Percentiles rank a stretch among this genome's conserved stretches.
Conservation (phyloP, 1,140 invertebrate species). For the Pogonomyrmex californicus region DNA sequence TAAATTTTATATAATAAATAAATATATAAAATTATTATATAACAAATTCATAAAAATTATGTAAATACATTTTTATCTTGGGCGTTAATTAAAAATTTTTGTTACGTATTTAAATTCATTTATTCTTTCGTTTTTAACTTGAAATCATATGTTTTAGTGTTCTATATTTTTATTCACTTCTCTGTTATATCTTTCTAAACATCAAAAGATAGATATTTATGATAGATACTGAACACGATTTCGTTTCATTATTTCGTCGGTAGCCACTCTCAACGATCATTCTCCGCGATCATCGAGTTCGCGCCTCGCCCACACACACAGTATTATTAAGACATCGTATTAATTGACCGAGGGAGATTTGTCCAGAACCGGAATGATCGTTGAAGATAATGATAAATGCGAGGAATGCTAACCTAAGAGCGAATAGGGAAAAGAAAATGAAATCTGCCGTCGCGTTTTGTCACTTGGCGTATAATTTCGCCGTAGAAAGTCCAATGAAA, state of each 20-base stretch:
- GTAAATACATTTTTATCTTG: neutral
- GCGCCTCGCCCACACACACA: slow-evolving; percentile 53
- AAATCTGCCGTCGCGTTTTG: slow-evolving; percentile 54
- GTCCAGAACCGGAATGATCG: slow-evolving; percentile 31
- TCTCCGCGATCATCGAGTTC: slow-evolving; percentile 4
- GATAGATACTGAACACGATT: slow-evolving; percentile 4
- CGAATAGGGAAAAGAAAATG: slow-evolving; percentile 51
- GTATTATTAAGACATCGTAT: slow-evolving; percentile 58
- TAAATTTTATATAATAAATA: neutral
- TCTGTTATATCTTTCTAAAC: neutral
- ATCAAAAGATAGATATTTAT: neutral
- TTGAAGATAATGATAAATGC: slow-evolving; percentile 71
- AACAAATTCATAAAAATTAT: slow-evolving; percentile 11
- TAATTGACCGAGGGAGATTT: slow-evolving; percentile 67
- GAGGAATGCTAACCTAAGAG: slow-evolving; percentile 72
- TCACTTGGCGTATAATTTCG: slow-evolving; percentile 69
- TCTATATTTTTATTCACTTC: neutral
- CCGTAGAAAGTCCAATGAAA: slow-evolving; percentile 66
- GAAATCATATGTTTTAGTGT: neutral
- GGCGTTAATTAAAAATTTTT: slow-evolving; percentile 1
- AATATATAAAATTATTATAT: neutral
- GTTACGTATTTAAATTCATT: neutral
- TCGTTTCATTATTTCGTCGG: neutral
- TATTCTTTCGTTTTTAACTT: neutral
- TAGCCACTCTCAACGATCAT: neutral